Evolutionary conservation across 2,888 invertebrate species (phyloP).

Genomic region (Ceriagrion tenellum): DNA sequence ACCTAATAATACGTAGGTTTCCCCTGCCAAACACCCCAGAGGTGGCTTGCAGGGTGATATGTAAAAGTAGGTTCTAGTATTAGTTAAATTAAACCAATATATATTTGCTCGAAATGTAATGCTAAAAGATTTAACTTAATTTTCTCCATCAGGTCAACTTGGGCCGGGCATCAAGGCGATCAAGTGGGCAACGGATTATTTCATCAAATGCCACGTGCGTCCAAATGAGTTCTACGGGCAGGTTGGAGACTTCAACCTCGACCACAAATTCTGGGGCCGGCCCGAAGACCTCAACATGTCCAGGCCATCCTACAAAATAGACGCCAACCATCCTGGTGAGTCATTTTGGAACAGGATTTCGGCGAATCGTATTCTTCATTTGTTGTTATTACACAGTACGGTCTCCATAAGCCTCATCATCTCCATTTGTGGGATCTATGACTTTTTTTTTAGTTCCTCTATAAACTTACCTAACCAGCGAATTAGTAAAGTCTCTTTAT

Average conservation of each 20-base stretch:
- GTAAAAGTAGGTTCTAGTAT: background rate
- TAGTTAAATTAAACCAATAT: conserved; percentile 2
- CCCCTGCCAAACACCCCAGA: too few relatives aligned
- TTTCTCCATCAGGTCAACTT: conserved; percentile 76
- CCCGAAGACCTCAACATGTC: conserved; percentile 82
- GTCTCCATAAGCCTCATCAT: too few relatives aligned
- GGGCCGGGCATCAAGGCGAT: conserved; percentile 78
- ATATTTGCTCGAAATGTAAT: background rate
- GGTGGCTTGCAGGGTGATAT: too few relatives aligned
- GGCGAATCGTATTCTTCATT: too few relatives aligned
- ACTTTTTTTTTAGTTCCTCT: too few relatives aligned
- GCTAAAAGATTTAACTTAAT: background rate
- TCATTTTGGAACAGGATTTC: background rate
- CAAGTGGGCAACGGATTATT: conserved; percentile 82
- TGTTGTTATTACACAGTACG: too few relatives aligned
- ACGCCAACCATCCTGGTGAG: conserved; percentile 79
- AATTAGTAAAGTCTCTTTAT: too few relatives aligned
- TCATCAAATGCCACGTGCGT: conserved; percentile 81
- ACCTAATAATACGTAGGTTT: too few relatives aligned
- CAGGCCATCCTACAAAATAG: conserved; percentile 81
- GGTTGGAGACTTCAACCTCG: conserved; percentile 81
- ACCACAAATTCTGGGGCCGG: conserved; percentile 82
- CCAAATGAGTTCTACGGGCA: conserved; percentile 80
- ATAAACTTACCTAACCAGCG: too few relatives aligned
- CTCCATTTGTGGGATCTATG: too few relatives aligned